These are phyloP conservation scores for Arge pagana DNA, from an alignment of 2,888 invertebrate genomes.

Conservation along the genomic window DNA sequence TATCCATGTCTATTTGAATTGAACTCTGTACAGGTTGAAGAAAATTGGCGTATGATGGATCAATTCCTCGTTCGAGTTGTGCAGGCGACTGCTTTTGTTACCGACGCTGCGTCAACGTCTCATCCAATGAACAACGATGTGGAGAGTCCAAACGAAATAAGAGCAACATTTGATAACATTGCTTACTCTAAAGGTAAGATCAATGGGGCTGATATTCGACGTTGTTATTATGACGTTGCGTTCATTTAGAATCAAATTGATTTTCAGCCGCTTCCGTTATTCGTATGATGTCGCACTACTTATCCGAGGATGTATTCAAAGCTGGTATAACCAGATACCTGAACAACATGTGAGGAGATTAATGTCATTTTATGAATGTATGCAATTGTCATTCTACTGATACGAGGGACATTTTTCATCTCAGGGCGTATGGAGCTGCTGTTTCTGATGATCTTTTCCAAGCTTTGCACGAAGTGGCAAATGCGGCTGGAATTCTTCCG, in stretches of 20 bases:
- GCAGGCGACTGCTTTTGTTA: slow-evolving; percentile 54
- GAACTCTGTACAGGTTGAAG: slow-evolving; percentile 58
- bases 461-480: slow-evolving; percentile 45
- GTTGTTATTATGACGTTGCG: too few species aligned
- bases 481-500: slow-evolving; percentile 44
- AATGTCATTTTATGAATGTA: too few species aligned
- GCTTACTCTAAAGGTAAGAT: slow-evolving; percentile 66
- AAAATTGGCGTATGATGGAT: slow-evolving; percentile 63
- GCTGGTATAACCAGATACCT: slow-evolving; percentile 61
- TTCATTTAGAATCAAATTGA: not conserved
- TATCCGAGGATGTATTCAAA: slow-evolving; percentile 63
- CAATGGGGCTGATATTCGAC: slow-evolving; percentile 39
- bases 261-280: slow-evolving; percentile 57
- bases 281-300: slow-evolving; percentile 63
- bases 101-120: slow-evolving; percentile 55
- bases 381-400: too few species aligned
- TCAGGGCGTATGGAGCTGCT: slow-evolving; percentile 54
- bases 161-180: slow-evolving; percentile 63
- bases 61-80: slow-evolving; percentile 61
- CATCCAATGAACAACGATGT: slow-evolving; percentile 63
- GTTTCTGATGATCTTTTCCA: slow-evolving; percentile 54
- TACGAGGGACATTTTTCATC: slow-evolving; percentile 9
- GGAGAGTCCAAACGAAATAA: slow-evolving; percentile 60
- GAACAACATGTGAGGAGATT: slow-evolving; percentile 56
- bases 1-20: not conserved